These are phyloP conservation scores for Meganola albula DNA, from an alignment of 2,888 invertebrate species.

Conservation along the genomic window DNA sequence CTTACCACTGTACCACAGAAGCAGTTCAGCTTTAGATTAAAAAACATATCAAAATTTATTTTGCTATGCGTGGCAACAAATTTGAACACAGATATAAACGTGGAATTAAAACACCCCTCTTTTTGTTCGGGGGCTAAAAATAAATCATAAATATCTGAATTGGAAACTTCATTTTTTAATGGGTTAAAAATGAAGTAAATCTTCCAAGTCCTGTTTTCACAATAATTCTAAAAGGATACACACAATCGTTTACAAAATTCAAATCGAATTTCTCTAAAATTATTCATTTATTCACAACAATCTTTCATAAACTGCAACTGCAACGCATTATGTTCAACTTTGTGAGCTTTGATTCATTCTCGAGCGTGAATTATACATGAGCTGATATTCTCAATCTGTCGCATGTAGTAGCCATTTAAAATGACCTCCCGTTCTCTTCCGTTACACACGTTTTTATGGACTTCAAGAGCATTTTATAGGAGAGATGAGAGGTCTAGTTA, in stretches of 20 bases:
- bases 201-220: no score
- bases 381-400: slow-evolving; percentile 66
- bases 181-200: no score
- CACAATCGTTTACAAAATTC: slow-evolving; percentile 15
- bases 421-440: slow-evolving; percentile 25
- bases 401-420: slow-evolving; percentile 38
- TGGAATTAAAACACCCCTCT: no score
- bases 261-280: slow-evolving; percentile 25
- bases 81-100: no score
- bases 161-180: no score
- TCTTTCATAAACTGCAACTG: slow-evolving; percentile 49
- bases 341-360: slow-evolving; percentile 49
- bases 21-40: no score
- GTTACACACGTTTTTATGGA: not conserved
- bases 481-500: slow-evolving; percentile 23
- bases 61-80: no score
- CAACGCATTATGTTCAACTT: slow-evolving; percentile 49
- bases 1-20: no score
- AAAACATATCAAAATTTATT: no score
- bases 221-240: slow-evolving; percentile 1
- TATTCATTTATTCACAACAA: slow-evolving; percentile 56
- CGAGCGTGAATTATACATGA: slow-evolving; percentile 67
- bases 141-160: no score
- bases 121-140: no score
- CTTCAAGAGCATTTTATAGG: not conserved